Evolutionary conservation across 2,113 vertebrate genomes (phyloP).

Genomic region (Scopus umbretta): DNA sequence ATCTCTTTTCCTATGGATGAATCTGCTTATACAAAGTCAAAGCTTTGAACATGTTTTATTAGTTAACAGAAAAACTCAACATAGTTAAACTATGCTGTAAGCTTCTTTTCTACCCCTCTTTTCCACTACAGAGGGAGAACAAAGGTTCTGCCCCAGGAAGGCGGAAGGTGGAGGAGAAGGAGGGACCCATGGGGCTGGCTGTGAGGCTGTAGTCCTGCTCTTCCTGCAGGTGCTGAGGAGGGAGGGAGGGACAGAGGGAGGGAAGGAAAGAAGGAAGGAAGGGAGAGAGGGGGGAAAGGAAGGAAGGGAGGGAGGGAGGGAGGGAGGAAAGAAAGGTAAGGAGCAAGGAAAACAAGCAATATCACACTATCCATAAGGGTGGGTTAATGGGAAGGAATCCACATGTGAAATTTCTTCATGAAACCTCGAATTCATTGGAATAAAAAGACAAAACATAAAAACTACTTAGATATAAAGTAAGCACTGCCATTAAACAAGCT

Average conservation of each 20-base stretch:
- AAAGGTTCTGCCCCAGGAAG: constrained; percentile 3
- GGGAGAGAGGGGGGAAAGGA: too few species aligned
- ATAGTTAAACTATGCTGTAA: constrained; percentile 36
- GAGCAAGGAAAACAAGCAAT: neutral
- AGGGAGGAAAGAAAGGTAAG: neutral
- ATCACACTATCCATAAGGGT: accelerated
- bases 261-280: too few species aligned
- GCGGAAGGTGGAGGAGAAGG: neutral
- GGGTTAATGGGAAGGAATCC: neutral
- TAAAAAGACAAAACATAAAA: neutral
- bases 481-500: neutral
- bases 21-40: constrained; percentile 34
- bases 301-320: too few species aligned
- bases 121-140: neutral
- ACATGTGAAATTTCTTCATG: neutral
- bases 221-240: neutral
- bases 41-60: constrained; percentile 52
- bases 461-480: neutral
- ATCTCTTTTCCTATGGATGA: constrained; percentile 35
- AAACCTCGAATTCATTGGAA: neutral
- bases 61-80: constrained; percentile 53
- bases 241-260: neutral
- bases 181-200: neutral
- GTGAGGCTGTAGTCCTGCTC: neutral
- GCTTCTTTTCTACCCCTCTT: neutral